These are phyloP conservation scores for Ibycter americanus DNA, from an alignment of 2,797 vertebrate species.

Conservation along the genomic window DNA sequence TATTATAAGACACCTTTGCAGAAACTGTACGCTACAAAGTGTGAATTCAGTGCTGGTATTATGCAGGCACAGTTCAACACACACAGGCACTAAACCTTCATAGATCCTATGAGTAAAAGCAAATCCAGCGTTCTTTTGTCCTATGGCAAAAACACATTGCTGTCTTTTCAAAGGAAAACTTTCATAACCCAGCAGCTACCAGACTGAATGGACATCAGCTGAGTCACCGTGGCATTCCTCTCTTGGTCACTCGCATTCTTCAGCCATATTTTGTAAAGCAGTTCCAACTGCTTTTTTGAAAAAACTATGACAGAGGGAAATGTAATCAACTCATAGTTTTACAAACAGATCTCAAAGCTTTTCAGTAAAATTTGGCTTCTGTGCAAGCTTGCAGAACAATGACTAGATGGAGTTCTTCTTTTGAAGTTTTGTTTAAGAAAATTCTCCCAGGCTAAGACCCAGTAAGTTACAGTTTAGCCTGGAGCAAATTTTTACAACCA, in stretches of 20 bases:
- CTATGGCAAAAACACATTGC: neutral
- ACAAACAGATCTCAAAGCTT: slow-evolving; percentile 21
- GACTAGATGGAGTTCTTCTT: slow-evolving; percentile 65
- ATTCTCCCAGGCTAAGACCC: slow-evolving; percentile 75
- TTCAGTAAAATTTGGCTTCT: slow-evolving; percentile 48
- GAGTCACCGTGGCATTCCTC: neutral
- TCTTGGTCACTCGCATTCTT: neutral
- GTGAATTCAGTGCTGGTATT: neutral
- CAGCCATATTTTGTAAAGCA: neutral
- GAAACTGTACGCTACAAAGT: neutral
- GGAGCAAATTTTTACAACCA: slow-evolving; percentile 77
- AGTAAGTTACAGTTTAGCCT: slow-evolving; percentile 74
- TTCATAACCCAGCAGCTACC: neutral
- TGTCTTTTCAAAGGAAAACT: slow-evolving; percentile 3
- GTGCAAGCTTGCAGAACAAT: slow-evolving; percentile 21
- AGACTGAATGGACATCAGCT: neutral
- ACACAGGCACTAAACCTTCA: neutral
- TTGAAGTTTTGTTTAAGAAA: slow-evolving; percentile 66
- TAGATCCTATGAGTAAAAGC: neutral
- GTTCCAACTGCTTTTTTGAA: neutral
- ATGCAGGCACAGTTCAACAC: neutral
- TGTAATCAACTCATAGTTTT: slow-evolving; percentile 7
- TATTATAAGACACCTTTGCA: neutral
- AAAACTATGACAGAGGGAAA: slow-evolving; percentile 2
- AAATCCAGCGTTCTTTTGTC: neutral